Base-by-base conservation (phyloP, 2,797 vertebrate genomes). In the Capromys pilorides region DNA sequence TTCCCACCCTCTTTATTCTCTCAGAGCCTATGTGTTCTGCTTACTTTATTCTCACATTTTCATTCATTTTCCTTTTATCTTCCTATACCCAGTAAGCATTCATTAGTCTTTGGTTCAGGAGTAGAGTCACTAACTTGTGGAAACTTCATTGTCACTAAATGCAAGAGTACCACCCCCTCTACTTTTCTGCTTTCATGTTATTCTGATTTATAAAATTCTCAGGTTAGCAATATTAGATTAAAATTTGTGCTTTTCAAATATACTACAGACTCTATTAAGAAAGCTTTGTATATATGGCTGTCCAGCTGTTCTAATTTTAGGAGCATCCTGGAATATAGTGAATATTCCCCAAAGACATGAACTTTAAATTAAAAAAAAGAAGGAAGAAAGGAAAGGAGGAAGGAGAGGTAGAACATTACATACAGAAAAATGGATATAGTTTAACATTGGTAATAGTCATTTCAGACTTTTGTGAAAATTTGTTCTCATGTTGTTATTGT, bases 31-130 rank as follows among this genome's bases (percentile, higher is more conserved):
- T 51, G 16, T 57, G 80, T 24, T 33, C 3, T 21, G 45, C 62
- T 81, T 90, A 54, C 80, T 88, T 92, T 71, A 88, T 57, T 86
- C 39, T 88, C 41, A 92, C 31, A 22, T 93, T 77, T 89, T 82
- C 3, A 78, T 21, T 26, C 61, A 19, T 78, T 16, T 18, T 21
- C 12, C 59, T 77, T 16, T 87, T 87, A 57, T 91, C 6, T 21
- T 86, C 19, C 94, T 85, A 26, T 3, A 82, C 11, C 2, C 81
- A 73, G 67, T 95, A 83, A 64, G 2, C 90, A 57, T 54, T 86
- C 21, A 82, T 69, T 28, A 87, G 6, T 69, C 86, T 84, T 88
- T 41, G 49, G 57, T 83, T 36, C 31, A 89, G 18, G 59, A 95
- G 87, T 59, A 28, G 28, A 89, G 6, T 54, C 28, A 80, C 86